Evolutionary conservation across 2,888 invertebrate species (phyloP).

Genomic region (Drosophila leonis): DNA sequence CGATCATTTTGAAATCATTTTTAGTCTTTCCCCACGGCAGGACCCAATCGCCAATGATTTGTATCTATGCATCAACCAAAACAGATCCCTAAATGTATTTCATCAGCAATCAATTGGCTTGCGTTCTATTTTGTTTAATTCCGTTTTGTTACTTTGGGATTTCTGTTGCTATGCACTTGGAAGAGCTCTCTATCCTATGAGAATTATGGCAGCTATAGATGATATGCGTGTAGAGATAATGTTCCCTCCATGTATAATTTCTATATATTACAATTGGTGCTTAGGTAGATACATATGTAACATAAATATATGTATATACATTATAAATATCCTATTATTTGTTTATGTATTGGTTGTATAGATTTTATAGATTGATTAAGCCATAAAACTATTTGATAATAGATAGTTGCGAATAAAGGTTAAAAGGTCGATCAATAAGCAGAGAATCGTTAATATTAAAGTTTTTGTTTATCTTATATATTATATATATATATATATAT

Average conservation of each 20-base stretch:
- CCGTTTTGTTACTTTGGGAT: too few relatives aligned
- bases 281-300: too few relatives aligned
- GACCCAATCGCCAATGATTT: not conserved
- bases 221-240: not conserved
- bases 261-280: not conserved
- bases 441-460: too few relatives aligned
- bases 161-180: too few relatives aligned
- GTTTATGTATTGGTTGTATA: not conserved
- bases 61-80: not conserved
- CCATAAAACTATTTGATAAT: not conserved
- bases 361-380: not conserved
- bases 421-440: not conserved
- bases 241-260: not conserved
- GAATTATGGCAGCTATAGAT: not conserved
- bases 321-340: too few relatives aligned
- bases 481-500: too few relatives aligned
- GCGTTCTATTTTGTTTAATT: not conserved
- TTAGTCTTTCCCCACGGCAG: not conserved
- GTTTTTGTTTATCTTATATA: too few relatives aligned
- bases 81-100: not conserved
- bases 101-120: not conserved
- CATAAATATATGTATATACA: too few relatives aligned
- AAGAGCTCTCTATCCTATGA: not conserved
- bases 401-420: too few relatives aligned
- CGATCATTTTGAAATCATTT: not conserved